phyloP scores from a whole-genome alignment of 2,888 invertebrate genomes.

The Drosophila formosana region DNA sequence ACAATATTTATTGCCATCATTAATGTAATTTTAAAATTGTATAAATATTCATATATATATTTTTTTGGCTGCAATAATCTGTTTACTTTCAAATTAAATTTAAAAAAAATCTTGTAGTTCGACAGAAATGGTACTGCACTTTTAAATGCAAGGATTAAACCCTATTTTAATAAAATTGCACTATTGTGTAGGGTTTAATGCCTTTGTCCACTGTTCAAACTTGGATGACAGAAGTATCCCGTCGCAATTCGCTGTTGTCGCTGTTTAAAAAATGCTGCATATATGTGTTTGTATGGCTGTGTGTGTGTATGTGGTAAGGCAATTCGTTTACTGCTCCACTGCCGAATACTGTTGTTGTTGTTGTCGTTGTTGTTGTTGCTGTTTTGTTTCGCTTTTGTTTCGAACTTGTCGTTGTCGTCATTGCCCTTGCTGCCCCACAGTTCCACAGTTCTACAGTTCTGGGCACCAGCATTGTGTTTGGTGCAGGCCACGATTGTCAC shows the following conservation, averaged over 20 bases:
- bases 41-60: too few relatives aligned
- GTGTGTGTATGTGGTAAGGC: conserved; percentile 34
- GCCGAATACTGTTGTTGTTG: conserved; percentile 51
- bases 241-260: conserved; percentile 39
- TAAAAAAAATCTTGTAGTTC: too few relatives aligned
- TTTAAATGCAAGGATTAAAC: too few relatives aligned
- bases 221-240: conserved; percentile 27
- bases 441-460: conserved; percentile 53
- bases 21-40: too few relatives aligned
- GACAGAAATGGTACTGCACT: too few relatives aligned
- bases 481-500: conserved; percentile 77
- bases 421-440: conserved; percentile 50
- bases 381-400: conserved; percentile 69
- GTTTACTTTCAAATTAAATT: too few relatives aligned
- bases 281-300: conserved; percentile 17
- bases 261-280: conserved; percentile 48
- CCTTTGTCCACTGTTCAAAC: conserved; percentile 40
- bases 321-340: conserved; percentile 51
- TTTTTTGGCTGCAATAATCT: too few relatives aligned
- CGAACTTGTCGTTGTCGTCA: conserved; percentile 57
- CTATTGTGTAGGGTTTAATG: too few relatives aligned
- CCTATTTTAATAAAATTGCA: too few relatives aligned
- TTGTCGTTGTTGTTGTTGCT: conserved; percentile 56
- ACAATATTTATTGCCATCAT: too few relatives aligned
- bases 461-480: conserved; percentile 58